These are phyloP conservation scores for Drosophila parvula DNA, from an alignment of 1,140 invertebrate species.

Conservation along the genomic window DNA sequence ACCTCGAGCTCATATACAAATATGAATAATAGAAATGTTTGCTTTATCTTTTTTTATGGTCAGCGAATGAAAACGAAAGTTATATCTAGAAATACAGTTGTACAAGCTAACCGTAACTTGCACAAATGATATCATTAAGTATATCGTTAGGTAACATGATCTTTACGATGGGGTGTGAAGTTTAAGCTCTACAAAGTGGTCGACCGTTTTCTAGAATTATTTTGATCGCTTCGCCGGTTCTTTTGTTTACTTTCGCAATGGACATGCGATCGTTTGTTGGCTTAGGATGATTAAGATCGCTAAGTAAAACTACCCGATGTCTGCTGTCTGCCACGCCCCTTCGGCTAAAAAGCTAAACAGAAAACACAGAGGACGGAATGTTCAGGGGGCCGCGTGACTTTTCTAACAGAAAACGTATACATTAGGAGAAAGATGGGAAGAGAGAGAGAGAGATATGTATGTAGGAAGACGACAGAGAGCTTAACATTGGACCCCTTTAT, in stretches of 20 bases:
- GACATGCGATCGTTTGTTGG: conserved; percentile 14
- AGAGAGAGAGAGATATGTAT: conserved; percentile 5
- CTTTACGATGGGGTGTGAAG: not conserved
- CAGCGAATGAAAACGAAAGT: not conserved
- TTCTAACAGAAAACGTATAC: conserved; percentile 59
- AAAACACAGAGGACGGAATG: conserved; percentile 26
- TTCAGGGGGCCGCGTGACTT: conserved; percentile 58
- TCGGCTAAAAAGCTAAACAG: conserved; percentile 6
- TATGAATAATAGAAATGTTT: not conserved
- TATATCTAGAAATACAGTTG: not conserved
- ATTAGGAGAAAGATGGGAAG: conserved; percentile 32
- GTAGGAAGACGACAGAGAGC: conserved; percentile 20
- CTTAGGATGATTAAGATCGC: conserved; percentile 14
- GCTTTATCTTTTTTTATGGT: not conserved
- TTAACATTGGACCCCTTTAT: conserved; percentile 54
- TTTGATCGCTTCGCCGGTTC: not conserved
- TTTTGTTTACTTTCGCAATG: conserved; percentile 23
- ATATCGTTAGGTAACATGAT: not conserved
- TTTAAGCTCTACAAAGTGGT: not conserved
- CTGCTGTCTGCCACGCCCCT: conserved; percentile 13
- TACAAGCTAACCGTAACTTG: not conserved
- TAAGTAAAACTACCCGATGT: conserved; percentile 22
- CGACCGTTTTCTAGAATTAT: not conserved
- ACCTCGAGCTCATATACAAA: too few relatives aligned
- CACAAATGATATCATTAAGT: not conserved